Evolutionary conservation across 2,113 vertebrate species (phyloP), one percentile per base, ranked within the genome.

Genomic region (Dipodomys stephensi): DNA sequence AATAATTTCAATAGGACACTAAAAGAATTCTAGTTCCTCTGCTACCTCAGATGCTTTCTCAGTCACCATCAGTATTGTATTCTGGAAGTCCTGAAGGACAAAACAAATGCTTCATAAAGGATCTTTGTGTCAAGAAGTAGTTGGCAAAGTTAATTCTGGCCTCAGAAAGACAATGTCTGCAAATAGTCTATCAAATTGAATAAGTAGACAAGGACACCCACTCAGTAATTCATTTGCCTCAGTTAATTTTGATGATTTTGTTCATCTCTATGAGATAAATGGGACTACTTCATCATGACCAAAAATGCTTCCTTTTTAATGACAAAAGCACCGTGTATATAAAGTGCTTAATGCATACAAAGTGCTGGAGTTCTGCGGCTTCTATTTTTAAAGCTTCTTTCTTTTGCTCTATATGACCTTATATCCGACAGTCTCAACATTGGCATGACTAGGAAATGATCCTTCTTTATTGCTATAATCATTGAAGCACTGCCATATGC

Each of bases 381-480:
- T 83, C 80, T 71, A 49, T 53, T 87, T 93, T 85, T 73, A 80
- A 94, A 57, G 81, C n/a, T 93, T 77, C 49, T 86, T 95, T 85
- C 86, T 67, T 90, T 88, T 83, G 64, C 81, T 94, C 72, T 88
- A n/a, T 83, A 65, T 96, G 92, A 96, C 90, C 90, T 92, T 76
- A 46, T 13, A 57, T 84, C 68, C 92, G 65, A 18, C 30, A 91
- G 88, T 88, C 77, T 84, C 83, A 93, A 71, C 39, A 44, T 57
- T 87, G 64, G 68, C 79, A 69, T 71, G 73, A 93, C 49, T 8
- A 87, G 73, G 30, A 96, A 76, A 79, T 89, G 74, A 92, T 3
- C 74, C 93, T 95, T 83, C 96, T 92, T 94, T 94, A 96, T 90
- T 89, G 12, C 22, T 96, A 0, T 92, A 96, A 87, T 94, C 73